These are phyloP conservation scores for Quadriops clusia DNA, from an alignment of 2,888 invertebrate species.

Conservation along the genomic window DNA sequence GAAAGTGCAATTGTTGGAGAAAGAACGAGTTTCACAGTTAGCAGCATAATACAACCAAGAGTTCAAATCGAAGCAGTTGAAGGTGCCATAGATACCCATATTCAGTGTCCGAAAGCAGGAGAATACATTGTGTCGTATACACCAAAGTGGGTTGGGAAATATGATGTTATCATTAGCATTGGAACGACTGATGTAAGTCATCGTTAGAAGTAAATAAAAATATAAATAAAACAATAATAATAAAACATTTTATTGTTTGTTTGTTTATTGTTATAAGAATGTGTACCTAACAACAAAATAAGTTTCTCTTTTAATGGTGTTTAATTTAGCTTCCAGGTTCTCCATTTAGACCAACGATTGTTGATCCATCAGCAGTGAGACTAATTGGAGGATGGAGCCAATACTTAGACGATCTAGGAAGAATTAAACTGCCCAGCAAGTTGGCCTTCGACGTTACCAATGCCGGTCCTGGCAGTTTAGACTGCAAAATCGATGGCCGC, in stretches of 20 bases:
- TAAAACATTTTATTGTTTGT: background rate
- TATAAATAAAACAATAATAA: background rate
- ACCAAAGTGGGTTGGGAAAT: conserved; percentile 83
- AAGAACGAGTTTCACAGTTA: conserved; percentile 58
- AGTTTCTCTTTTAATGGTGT: conserved; percentile 6
- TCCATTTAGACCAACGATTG: conserved; percentile 53
- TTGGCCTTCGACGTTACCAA: conserved; percentile 79
- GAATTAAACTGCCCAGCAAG: conserved; percentile 62
- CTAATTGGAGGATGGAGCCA: conserved; percentile 83
- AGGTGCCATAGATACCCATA: conserved; percentile 46
- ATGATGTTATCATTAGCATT: conserved; percentile 68
- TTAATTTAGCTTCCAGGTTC: conserved; percentile 40
- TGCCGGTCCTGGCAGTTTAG: conserved; percentile 78
- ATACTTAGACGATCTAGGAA: conserved; percentile 60
- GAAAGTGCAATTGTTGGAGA: conserved; percentile 59
- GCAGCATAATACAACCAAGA: conserved; percentile 47
- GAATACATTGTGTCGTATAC: conserved; percentile 85
- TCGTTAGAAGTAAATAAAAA: too few species aligned
- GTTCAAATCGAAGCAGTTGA: conserved; percentile 45
- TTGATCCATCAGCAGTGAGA: conserved; percentile 58
- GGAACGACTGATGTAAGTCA: conserved; percentile 34
- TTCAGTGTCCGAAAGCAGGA: conserved; percentile 45
- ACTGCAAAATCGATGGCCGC: conserved; percentile 52
- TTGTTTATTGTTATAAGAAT: background rate
- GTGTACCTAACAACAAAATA: background rate